Evolutionary conservation across 2,113 vertebrate species (phyloP).

Genomic region (Rana temporaria): DNA sequence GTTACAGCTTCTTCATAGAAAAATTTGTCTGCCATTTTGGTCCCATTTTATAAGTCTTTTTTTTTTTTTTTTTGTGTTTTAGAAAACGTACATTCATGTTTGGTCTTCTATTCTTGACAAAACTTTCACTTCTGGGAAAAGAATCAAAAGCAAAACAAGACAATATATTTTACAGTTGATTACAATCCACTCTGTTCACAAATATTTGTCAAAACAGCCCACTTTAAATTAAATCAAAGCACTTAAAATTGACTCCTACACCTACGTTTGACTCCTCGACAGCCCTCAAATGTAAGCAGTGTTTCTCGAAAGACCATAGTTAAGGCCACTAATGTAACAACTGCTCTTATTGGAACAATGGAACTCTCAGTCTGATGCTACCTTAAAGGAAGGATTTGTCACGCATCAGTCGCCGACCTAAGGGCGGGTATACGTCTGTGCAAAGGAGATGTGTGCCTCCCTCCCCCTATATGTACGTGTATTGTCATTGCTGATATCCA

Average conservation of each 20-base stretch:
- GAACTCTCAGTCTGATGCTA: slow-evolving; percentile 64
- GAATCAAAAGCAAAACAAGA: slow-evolving; percentile 76
- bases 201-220: slow-evolving; percentile 62
- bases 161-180: slow-evolving; percentile 71
- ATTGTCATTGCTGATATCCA: slow-evolving; percentile 58
- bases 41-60: slow-evolving; percentile 70
- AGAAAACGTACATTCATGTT: slow-evolving; percentile 94
- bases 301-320: slow-evolving; percentile 88
- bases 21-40: slow-evolving; percentile 74
- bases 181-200: slow-evolving; percentile 60
- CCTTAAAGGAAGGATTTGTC: slow-evolving; percentile 56
- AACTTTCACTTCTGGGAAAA: slow-evolving; percentile 80
- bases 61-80: slow-evolving; percentile 70
- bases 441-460: slow-evolving; percentile 63
- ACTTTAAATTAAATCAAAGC: slow-evolving; percentile 73
- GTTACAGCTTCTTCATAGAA: slow-evolving; percentile 68
- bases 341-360: slow-evolving; percentile 71
- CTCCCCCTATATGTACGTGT: slow-evolving; percentile 55
- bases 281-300: slow-evolving; percentile 76
- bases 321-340: slow-evolving; percentile 90
- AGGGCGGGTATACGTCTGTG: slow-evolving; percentile 55
- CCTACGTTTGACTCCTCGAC: slow-evolving; percentile 67
- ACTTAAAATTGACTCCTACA: slow-evolving; percentile 71
- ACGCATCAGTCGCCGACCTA: slow-evolving; percentile 53
- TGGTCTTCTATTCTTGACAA: slow-evolving; percentile 79